These are phyloP conservation scores for Pseudopodoces humilis DNA, from an alignment of 2,113 vertebrate genomes.

Conservation along the genomic window DNA sequence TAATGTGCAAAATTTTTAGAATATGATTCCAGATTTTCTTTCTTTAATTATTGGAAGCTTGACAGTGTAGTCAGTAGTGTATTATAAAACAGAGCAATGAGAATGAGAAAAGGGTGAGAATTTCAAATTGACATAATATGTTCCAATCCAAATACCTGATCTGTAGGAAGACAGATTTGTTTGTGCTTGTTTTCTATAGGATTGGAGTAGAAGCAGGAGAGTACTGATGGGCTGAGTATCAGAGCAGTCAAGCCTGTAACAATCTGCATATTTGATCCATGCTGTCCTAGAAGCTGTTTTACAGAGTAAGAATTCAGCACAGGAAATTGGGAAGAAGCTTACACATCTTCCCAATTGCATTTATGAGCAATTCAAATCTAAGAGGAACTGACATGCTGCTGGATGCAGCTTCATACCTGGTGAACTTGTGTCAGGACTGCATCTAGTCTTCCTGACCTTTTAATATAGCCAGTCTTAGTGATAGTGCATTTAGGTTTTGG, in stretches of 20 bases:
- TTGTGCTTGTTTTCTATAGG: not conserved
- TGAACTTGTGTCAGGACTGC: slow-evolving; percentile 77
- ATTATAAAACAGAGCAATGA: not conserved
- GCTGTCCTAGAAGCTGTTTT: not conserved
- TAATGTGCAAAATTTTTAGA: not conserved
- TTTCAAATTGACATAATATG: not conserved
- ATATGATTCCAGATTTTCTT: not conserved
- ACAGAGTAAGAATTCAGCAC: not conserved
- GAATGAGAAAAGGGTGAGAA: not conserved
- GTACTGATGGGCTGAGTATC: not conserved
- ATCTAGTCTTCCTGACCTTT: slow-evolving; percentile 67
- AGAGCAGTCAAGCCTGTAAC: not conserved
- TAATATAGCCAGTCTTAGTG: slow-evolving; percentile 72
- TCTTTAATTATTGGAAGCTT: not conserved
- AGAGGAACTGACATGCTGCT: not conserved
- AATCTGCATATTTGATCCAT: not conserved
- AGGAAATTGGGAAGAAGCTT: not conserved
- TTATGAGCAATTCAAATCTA: not conserved
- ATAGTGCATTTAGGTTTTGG: slow-evolving; percentile 64
- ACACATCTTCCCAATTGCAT: not conserved
- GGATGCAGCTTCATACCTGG: slow-evolving; percentile 74
- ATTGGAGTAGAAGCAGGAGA: not conserved
- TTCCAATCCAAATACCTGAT: not conserved
- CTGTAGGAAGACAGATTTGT: not conserved
- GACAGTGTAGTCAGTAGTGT: not conserved